phyloP scores from a whole-genome alignment of 1,140 invertebrate genomes.

The Lordiphosa stackelbergi region DNA sequence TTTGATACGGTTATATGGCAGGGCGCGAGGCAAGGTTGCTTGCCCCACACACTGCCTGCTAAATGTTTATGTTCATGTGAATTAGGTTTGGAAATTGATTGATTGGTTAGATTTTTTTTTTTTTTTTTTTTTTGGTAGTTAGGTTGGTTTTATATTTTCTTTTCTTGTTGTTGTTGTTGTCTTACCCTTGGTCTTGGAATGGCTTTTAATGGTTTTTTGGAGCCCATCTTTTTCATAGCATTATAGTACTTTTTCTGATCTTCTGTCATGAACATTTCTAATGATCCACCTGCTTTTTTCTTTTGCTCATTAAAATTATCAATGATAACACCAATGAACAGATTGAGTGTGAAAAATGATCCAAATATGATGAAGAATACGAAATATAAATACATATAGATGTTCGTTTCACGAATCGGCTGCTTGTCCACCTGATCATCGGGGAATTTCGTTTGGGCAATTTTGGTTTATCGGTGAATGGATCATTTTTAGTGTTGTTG shows the following conservation, averaged over 20 bases:
- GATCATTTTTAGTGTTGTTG: slow-evolving; percentile 70
- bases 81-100: slow-evolving; percentile 4
- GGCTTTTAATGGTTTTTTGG: slow-evolving; percentile 98
- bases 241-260: slow-evolving; percentile 99
- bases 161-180: slow-evolving; percentile 63
- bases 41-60: too few species aligned
- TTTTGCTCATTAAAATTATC: slow-evolving; percentile 99
- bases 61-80: background rate
- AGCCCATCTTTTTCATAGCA: slow-evolving; percentile 99
- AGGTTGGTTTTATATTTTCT: slow-evolving; percentile 24
- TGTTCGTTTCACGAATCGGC: slow-evolving; percentile 94
- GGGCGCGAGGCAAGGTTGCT: too few species aligned
- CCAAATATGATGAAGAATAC: slow-evolving; percentile 98
- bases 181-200: slow-evolving; percentile 96
- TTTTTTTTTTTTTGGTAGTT: slow-evolving; percentile 17
- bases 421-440: slow-evolving; percentile 87
- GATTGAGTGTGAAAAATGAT: slow-evolving; percentile 97
- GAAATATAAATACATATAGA: slow-evolving; percentile 99
- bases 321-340: slow-evolving; percentile 99
- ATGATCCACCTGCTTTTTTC: slow-evolving; percentile 97
- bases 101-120: slow-evolving; percentile 12
- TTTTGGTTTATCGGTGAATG: slow-evolving; percentile 42
- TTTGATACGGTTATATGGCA: background rate
- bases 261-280: slow-evolving; percentile 99
- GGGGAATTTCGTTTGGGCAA: slow-evolving; percentile 22